Percentiles rank a stretch among this genome's conserved stretches.
Evolutionary conservation across 2,113 vertebrate genomes (phyloP).

Genomic region (Argyrosomus japonicus): DNA sequence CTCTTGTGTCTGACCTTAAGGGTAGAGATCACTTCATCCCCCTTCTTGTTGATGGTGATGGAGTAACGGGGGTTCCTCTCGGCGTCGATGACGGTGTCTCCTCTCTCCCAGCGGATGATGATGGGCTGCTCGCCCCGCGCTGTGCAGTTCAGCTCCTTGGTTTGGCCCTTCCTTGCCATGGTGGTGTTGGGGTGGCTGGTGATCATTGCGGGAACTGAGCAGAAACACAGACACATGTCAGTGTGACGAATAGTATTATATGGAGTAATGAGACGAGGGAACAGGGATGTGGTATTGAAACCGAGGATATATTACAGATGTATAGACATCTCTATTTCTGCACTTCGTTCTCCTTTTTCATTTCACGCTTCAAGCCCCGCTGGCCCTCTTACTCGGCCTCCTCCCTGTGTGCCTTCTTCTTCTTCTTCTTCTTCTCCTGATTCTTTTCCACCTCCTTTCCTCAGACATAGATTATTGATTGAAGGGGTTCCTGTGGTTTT

Average conservation of each 20-base stretch:
- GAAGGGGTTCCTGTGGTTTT: slow-evolving; percentile 83
- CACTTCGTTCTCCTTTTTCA: slow-evolving; percentile 65
- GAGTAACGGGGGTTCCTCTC: slow-evolving; percentile 95
- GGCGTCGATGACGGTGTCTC: slow-evolving; percentile 96
- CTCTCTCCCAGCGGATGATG: slow-evolving; percentile 99
- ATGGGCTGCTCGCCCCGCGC: slow-evolving; percentile 96
- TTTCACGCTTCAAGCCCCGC: slow-evolving; percentile 77
- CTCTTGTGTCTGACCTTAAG: slow-evolving; percentile 88
- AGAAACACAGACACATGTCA: slow-evolving; percentile 59
- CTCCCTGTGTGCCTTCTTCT: slow-evolving; percentile 42
- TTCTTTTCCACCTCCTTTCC: slow-evolving; percentile 50
- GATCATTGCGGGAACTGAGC: slow-evolving; percentile 97
- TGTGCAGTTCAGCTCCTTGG: slow-evolving; percentile 97
- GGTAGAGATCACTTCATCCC: slow-evolving; percentile 96
- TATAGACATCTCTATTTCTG: slow-evolving; percentile 72
- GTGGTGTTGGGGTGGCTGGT: slow-evolving; percentile 99
- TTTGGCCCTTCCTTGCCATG: slow-evolving; percentile 97
- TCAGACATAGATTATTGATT: slow-evolving; percentile 81
- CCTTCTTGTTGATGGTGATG: slow-evolving; percentile 96
- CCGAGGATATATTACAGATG: slow-evolving; percentile 67
- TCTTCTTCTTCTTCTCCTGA: slow-evolving; percentile 46
- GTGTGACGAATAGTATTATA: slow-evolving; percentile 51
- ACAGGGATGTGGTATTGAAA: slow-evolving; percentile 54
- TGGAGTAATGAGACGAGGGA: slow-evolving; percentile 65
- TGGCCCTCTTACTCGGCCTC: slow-evolving; percentile 42